A percentile compares a stretch with the other conserved stretches of the same genome.
phyloP scores from a whole-genome alignment of 2,888 invertebrate species.

The Leistus spinibarbis region DNA sequence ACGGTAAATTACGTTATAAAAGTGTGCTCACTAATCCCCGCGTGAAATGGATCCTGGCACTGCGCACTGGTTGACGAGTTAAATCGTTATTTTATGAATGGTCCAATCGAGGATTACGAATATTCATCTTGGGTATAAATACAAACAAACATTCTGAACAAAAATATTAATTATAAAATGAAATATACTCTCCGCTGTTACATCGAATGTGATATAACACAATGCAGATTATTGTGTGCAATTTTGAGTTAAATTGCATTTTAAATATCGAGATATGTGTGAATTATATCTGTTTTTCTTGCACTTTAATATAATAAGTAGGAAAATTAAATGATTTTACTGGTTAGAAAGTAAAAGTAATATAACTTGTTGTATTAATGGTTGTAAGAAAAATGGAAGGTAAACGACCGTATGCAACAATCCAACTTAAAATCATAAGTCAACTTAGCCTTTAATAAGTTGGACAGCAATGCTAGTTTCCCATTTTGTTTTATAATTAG shows the following conservation, averaged over 20 bases:
- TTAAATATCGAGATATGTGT: no score
- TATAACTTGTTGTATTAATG: no score
- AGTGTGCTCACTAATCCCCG: conserved; percentile 37
- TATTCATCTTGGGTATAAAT: conserved; percentile 28
- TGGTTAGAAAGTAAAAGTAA: no score
- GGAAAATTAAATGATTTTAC: no score
- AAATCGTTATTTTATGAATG: conserved; percentile 38
- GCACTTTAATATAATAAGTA: no score
- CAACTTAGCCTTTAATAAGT: no score
- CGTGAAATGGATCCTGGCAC: conserved; percentile 36
- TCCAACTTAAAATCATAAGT: no score
- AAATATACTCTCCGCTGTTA: neutral
- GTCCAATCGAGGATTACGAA: conserved; percentile 28
- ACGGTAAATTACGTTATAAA: conserved; percentile 38
- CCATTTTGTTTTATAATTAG: no score
- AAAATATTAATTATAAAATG: neutral
- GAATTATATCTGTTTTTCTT: no score
- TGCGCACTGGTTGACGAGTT: conserved; percentile 24
- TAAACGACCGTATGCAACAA: no score
- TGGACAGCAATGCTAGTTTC: no score
- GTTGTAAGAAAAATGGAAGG: no score
- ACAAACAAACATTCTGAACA: conserved; percentile 8
- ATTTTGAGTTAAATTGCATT: neutral
- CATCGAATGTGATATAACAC: neutral
- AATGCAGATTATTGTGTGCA: neutral